Percentiles rank a stretch among this genome's conserved stretches.
Conservation (phyloP, 2,888 invertebrate genomes). For the Melanostoma mellinum region DNA sequence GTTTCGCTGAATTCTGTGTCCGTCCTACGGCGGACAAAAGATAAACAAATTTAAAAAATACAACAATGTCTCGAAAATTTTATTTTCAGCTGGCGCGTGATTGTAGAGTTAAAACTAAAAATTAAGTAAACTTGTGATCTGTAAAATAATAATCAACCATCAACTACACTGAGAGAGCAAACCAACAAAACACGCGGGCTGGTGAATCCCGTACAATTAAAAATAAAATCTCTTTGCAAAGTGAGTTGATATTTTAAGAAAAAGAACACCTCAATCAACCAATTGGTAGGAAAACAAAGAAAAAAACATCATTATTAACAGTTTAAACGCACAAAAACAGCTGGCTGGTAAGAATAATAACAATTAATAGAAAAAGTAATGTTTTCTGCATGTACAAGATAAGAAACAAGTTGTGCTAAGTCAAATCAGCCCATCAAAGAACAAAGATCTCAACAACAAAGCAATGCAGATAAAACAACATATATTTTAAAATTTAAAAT, state of each 20-base stretch:
- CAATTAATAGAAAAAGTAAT: background rate
- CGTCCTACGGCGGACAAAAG: constrained; percentile 4
- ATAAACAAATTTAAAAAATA: background rate
- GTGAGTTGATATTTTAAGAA: background rate
- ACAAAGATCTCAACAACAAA: constrained; percentile 46
- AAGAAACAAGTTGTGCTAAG: constrained; percentile 10
- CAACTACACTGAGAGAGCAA: constrained; percentile 5
- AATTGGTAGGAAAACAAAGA: background rate
- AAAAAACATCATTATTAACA: constrained; percentile 9
- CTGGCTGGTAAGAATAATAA: constrained; percentile 12
- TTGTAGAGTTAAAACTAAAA: constrained; percentile 41
- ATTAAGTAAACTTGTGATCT: constrained; percentile 53
- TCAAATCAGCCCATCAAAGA: constrained; percentile 30
- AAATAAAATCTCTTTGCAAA: background rate
- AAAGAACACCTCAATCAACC: too few species aligned
- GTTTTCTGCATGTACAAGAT: constrained; percentile 37
- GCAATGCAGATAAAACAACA: constrained; percentile 23
- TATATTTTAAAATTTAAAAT: constrained; percentile 21
- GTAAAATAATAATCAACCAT: constrained; percentile 44
- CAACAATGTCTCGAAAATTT: constrained; percentile 22
- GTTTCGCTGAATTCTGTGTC: constrained; percentile 17
- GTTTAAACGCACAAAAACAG: constrained; percentile 50
- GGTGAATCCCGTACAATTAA: background rate
- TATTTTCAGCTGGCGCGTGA: constrained; percentile 45
- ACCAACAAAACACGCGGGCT: background rate